A percentile compares a stretch with the other conserved stretches of the same genome.
phyloP scores from a whole-genome alignment of 2,797 vertebrate species.

The Coracias cyanogaster region DNA sequence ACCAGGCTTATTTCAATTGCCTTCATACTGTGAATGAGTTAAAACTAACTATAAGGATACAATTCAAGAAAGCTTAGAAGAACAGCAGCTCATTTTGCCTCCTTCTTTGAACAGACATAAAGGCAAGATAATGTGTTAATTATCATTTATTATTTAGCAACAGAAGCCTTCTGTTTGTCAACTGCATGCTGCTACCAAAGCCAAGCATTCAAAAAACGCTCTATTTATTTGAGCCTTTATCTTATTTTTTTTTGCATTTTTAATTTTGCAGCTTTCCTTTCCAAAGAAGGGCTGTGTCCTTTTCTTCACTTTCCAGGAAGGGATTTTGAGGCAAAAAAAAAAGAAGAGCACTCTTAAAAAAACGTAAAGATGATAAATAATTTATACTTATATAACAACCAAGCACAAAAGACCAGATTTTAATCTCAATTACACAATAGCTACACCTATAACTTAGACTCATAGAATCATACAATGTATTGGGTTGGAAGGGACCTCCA shows the following conservation, averaged over 20 bases:
- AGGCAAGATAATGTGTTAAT: slow-evolving; percentile 70
- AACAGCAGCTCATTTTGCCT: slow-evolving; percentile 59
- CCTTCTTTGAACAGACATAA: slow-evolving; percentile 57
- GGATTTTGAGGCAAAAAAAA: background rate
- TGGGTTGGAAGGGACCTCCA: no score
- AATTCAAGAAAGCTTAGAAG: slow-evolving; percentile 50
- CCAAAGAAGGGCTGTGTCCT: background rate
- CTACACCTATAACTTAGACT: background rate
- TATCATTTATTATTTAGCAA: slow-evolving; percentile 73
- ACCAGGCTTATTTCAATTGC: slow-evolving; percentile 58
- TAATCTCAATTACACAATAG: background rate
- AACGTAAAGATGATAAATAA: background rate
- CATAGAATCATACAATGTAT: no score
- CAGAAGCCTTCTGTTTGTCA: slow-evolving; percentile 72
- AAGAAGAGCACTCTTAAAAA: background rate
- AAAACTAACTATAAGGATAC: slow-evolving; percentile 48
- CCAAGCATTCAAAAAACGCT: slow-evolving; percentile 35
- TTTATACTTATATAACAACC: background rate
- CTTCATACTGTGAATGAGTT: slow-evolving; percentile 64
- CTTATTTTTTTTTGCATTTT: background rate
- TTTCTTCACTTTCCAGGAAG: background rate
- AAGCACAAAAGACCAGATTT: background rate
- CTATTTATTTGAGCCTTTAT: slow-evolving; percentile 8
- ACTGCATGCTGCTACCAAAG: slow-evolving; percentile 42
- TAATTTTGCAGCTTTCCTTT: slow-evolving; percentile 40